A percentile compares a stretch with the other conserved stretches of the same genome.
These are phyloP conservation scores for Gallinago media DNA, from an alignment of 2,113 vertebrate genomes.

Conservation along the genomic window DNA sequence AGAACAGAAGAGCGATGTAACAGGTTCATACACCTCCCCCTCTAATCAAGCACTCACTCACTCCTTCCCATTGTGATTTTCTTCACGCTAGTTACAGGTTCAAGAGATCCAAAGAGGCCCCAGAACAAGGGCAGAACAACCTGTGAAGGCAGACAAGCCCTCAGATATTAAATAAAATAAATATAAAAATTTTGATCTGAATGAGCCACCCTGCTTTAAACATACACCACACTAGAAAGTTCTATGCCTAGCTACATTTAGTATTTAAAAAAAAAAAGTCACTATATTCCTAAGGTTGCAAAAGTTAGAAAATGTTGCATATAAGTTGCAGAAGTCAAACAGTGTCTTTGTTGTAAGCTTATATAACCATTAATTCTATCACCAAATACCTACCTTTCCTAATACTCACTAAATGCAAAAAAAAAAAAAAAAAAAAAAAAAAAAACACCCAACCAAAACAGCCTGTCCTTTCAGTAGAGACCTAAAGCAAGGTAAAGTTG, in stretches of 20 bases:
- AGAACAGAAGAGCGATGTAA: background rate
- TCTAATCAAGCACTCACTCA: background rate
- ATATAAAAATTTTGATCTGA: background rate
- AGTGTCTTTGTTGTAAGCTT: background rate
- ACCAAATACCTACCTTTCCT: background rate
- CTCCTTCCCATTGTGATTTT: background rate
- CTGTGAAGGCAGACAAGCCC: background rate
- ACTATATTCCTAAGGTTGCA: background rate
- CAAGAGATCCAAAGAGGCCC: background rate
- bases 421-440: background rate
- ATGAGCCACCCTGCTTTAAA: background rate
- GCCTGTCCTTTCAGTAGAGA: too few species aligned
- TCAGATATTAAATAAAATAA: background rate
- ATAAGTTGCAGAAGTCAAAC: background rate
- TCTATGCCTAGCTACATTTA: background rate
- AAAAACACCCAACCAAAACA: too few species aligned
- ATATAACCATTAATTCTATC: background rate
- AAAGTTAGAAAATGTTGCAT: background rate
- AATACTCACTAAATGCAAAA: background rate
- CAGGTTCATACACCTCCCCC: background rate
- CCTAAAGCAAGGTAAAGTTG: too few species aligned
- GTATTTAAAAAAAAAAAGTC: background rate
- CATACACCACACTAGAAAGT: background rate
- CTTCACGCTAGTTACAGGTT: background rate
- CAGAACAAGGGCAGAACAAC: background rate